Evolutionary conservation across 1,140 invertebrate species (phyloP), one percentile per base, ranked within the genome.

Genomic region (Maniola jurtina): DNA sequence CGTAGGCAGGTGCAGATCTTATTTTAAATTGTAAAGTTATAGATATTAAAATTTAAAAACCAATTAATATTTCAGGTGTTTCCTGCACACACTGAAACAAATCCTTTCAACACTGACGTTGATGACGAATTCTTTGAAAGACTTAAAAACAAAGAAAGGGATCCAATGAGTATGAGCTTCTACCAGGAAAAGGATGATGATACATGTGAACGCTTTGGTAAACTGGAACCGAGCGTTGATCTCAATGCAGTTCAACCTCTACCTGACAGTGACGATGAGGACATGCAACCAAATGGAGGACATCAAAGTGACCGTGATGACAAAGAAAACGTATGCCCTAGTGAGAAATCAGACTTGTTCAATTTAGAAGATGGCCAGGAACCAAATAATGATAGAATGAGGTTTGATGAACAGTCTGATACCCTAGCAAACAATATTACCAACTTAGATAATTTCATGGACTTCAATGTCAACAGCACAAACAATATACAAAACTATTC

Each of bases 131-230:
- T 91, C 47, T 87, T 89, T 75, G 89, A 91, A 80, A 85, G 88
- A 64, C 77, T 92, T 57, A 90, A 91, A 79, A 92, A 90, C 76
- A 92, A 92, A 72, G 91, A 92, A 66, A 81, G 91, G 65, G 93
- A 95, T 87, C 93, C 93, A 7, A 95, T 95, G 94, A 92, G 93
- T 13, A 94, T 94, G 92, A 95, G 94, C 10, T 93, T 94, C 71
- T 93, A 94, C 57, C 94, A 94, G 50, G 92, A 93, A 64, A 93
- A 94, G 71, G 92, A 94, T 65, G 92, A 93, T 72, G 91, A 91
- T 11, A 93, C 92, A 10, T 92, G 93, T 72, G 91, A 93, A 71
- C 79, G 85, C 33, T 77, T 85, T 64, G 52, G 69, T 25, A 84
- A 80, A 72, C 75, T 77, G 52, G 80, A 79, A 42, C 66, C 76